These are phyloP conservation scores for Zhuqinia jingwanae DNA, from an alignment of 2,888 invertebrate genomes.

Conservation along the genomic window DNA sequence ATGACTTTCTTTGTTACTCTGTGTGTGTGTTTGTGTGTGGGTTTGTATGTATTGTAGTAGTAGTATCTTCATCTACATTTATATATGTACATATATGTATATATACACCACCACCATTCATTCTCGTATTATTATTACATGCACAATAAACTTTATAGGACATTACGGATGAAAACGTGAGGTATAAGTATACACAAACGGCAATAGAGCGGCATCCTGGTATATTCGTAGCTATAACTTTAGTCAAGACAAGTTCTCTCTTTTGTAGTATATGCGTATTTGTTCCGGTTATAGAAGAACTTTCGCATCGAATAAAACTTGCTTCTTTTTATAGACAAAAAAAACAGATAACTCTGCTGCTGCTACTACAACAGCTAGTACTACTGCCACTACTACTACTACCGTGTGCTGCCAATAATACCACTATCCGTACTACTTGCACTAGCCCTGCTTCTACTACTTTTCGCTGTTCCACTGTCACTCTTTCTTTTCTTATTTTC, in stretches of 20 bases:
- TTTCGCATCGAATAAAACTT: slow-evolving; percentile 46
- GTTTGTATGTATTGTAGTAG: too few species aligned
- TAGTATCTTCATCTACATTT: slow-evolving; percentile 52
- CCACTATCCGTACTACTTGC: neutral
- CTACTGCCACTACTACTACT: neutral
- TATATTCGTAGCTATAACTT: too few species aligned
- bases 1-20: slow-evolving; percentile 6
- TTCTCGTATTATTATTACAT: slow-evolving; percentile 6
- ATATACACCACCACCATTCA: slow-evolving; percentile 44
- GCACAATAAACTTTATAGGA: neutral
- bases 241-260: too few species aligned
- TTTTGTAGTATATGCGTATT: slow-evolving; percentile 36
- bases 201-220: too few species aligned
- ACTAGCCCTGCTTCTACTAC: slow-evolving; percentile 20
- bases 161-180: too few species aligned
- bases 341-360: neutral
- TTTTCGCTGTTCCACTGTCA: slow-evolving; percentile 40
- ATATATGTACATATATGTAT: too few species aligned
- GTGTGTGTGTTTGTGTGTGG: slow-evolving; percentile 13
- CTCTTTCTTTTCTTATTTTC: slow-evolving; percentile 34
- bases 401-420: too few species aligned
- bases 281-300: slow-evolving; percentile 46
- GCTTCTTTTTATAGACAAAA: slow-evolving; percentile 27
- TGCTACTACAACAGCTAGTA: neutral
- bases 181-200: too few species aligned